A percentile compares a stretch with the other conserved stretches of the same genome.
Evolutionary conservation across 2,113 vertebrate species (phyloP).

Genomic region (Ifrita kowaldi): DNA sequence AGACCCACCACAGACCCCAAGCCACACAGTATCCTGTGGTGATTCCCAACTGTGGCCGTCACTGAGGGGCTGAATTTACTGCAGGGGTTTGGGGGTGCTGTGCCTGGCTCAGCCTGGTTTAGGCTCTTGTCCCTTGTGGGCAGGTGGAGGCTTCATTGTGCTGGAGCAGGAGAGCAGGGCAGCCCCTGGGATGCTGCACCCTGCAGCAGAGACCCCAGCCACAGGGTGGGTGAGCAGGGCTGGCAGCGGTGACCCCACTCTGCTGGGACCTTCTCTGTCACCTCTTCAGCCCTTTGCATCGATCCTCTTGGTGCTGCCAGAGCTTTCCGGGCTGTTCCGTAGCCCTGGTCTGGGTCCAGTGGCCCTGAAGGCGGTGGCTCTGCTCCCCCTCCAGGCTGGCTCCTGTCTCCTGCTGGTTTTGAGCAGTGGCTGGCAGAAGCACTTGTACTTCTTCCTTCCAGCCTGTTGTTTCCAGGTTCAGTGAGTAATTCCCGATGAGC

Average conservation of each 20-base stretch:
- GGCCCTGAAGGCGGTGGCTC: not conserved
- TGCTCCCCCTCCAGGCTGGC: not conserved
- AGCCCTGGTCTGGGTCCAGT: not conserved
- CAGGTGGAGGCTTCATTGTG: not conserved
- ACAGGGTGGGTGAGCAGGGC: accelerated
- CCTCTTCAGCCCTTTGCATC: not conserved
- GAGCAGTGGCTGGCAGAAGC: not conserved
- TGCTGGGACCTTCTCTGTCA: accelerated
- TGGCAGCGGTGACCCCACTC: accelerated
- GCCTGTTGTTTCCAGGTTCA: not conserved
- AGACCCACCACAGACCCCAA: not conserved
- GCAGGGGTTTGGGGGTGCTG: not conserved
- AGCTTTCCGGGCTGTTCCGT: accelerated
- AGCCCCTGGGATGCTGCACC: not conserved
- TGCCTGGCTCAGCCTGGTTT: not conserved
- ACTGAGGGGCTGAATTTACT: not conserved
- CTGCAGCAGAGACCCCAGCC: not conserved
- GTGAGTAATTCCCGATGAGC: not conserved
- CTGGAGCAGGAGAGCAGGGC: not conserved
- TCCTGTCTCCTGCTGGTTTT: not conserved
- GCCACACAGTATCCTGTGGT: accelerated
- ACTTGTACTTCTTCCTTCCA: not conserved
- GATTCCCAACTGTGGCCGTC: accelerated
- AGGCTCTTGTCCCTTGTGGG: not conserved
- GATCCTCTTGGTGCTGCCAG: accelerated